A percentile compares a stretch with the other conserved stretches of the same genome.
Evolutionary conservation across 2,797 vertebrate species (phyloP).

Genomic region (Thunnus albacares): DNA sequence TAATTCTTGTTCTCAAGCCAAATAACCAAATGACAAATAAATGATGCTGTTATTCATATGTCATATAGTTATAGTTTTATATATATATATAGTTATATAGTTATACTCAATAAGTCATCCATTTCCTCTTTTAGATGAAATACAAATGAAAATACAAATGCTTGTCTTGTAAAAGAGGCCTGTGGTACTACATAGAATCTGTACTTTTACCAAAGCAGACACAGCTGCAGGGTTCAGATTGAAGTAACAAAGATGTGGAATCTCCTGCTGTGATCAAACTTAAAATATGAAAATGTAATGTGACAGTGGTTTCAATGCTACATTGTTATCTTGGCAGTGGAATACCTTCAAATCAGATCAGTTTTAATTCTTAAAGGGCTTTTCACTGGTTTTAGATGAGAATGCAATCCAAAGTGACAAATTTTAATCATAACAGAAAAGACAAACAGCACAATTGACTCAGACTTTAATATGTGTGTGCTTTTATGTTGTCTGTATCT

Average conservation of each 20-base stretch:
- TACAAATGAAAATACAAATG: not conserved
- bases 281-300: not conserved
- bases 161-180: too few relatives aligned
- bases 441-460: not conserved
- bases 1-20: not conserved
- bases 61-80: too few relatives aligned
- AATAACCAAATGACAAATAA: not conserved
- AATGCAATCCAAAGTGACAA: not conserved
- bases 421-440: not conserved
- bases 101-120: not conserved
- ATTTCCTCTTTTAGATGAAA: not conserved
- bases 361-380: not conserved
- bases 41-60: not conserved
- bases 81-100: not conserved
- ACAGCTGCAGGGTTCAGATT: not conserved
- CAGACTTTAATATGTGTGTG: not conserved
- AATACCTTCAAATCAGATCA: not conserved
- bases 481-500: not conserved
- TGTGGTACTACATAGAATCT: too few relatives aligned
- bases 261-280: not conserved
- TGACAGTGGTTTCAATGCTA: not conserved
- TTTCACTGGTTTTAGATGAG: not conserved
- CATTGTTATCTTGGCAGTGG: not conserved
- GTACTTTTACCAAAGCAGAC: too few relatives aligned
- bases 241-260: conserved; percentile 1